Base-by-base conservation (phyloP, 2,113 vertebrate genomes). In the Prunella himalayana region DNA sequence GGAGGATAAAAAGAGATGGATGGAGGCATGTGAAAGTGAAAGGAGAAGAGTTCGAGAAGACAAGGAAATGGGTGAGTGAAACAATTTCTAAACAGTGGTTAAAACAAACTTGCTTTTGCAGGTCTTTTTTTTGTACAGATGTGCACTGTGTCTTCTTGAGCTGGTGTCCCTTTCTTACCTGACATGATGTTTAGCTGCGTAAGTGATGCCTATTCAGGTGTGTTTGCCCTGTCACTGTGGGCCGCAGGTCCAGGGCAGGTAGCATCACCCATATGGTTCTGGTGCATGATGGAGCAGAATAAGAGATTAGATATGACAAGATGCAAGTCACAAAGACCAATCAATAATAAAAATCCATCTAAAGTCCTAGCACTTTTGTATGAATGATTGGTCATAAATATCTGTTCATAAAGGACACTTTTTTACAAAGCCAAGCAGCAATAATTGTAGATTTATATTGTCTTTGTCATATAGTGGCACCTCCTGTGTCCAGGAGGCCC, bases 1-100 rank as follows among this genome's bases (percentile, higher is more conserved):
- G 13, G 98, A 99, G 87, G 99, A 99, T 98, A 99, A 99, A 97
- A 98, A 98, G 56, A 97, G 97, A 81, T 99, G 99, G 99, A 95
- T 99, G 64, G 97, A 99, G 88, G 99, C 99, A 0, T 99, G 98
- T 19, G 88, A 93, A 70, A 99, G 97, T 28, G 99, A 99, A 92
- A 98, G 99, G 84, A 97, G 94, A 68, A 97, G 99, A 83, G 99
- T 99, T 81, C 98, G 97, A 92, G 99, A 99, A 95, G 99, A 99
- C 94, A 98, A 97, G 94, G 99, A 99, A 95, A 99, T 99, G 98
- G 99, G 99, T 99, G 94, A 98, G 99, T 96, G 11, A 31, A 61
- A 80, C 47, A 39, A 49, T 94, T 93, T 96, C 37, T 84, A 39
- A 64, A 30, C 27, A 63, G 22, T 31, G 19, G 7, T 59, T 63